Conservation (phyloP, 2,113 vertebrate species). For the Numenius arquata region DNA sequence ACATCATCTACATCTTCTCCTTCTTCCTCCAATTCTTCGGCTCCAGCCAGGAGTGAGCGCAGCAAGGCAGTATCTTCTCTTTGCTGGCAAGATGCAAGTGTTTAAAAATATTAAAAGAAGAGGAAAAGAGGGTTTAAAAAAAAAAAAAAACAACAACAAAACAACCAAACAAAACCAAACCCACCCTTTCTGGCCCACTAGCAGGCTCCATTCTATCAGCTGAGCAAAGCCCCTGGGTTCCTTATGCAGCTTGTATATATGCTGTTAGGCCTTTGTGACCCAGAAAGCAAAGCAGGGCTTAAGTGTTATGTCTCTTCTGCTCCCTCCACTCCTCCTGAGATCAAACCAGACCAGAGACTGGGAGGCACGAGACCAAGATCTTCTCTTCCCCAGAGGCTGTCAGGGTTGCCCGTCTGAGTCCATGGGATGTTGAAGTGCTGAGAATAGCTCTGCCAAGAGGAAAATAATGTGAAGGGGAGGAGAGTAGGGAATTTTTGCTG, state of each 20-base stretch:
- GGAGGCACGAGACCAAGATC: not conserved
- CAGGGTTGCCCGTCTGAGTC: not conserved
- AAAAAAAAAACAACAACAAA: not conserved
- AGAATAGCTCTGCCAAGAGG: not conserved
- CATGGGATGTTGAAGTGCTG: not conserved
- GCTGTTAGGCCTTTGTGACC: constrained; percentile 49
- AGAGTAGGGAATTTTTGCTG: not conserved
- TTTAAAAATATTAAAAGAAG: not conserved
- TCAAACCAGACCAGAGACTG: not conserved
- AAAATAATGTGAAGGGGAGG: not conserved
- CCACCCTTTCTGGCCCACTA: not conserved
- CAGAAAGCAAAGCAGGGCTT: constrained; percentile 43
- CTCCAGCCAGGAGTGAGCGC: constrained; percentile 78
- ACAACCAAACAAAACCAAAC: not conserved
- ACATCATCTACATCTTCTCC: constrained; percentile 93
- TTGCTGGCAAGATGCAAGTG: constrained; percentile 5
- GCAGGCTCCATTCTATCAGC: not conserved
- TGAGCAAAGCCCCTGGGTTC: not conserved
- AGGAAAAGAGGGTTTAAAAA: not conserved
- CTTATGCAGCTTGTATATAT: constrained; percentile 52
- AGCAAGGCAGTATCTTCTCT: not conserved
- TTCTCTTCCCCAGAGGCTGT: not conserved
- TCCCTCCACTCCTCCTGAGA: not conserved
- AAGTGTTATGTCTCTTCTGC: constrained; percentile 4
- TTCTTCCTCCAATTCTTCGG: constrained; percentile 93